These are phyloP conservation scores for Periphyllus acericola DNA, from an alignment of 2,888 invertebrate species.

Conservation along the genomic window DNA sequence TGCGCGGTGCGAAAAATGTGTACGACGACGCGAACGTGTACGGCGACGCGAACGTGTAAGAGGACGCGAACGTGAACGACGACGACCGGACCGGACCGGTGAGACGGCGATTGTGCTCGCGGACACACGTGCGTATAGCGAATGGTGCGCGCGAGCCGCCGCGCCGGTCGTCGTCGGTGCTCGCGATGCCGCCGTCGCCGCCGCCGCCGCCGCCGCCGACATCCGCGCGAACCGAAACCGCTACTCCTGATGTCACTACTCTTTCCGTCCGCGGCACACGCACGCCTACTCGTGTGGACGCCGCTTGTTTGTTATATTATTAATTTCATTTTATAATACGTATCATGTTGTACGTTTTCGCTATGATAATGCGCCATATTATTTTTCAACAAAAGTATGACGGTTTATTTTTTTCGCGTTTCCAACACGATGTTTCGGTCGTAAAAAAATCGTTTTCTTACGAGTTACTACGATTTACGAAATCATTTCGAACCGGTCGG, in stretches of 20 bases:
- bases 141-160: constrained; percentile 27
- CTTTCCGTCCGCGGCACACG: constrained; percentile 4
- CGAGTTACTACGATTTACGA: no score
- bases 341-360: no score
- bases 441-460: no score
- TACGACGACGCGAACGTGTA: not conserved
- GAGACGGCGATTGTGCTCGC: constrained; percentile 51
- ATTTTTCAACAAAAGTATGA: no score
- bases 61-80: not conserved
- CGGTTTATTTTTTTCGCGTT: no score
- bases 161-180: not conserved
- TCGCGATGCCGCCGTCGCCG: not conserved
- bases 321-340: no score
- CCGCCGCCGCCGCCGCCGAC: not conserved
- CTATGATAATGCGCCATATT: no score
- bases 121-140: constrained; percentile 56
- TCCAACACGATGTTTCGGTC: no score
- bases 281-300: constrained; percentile 14
- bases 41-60: constrained; percentile 1
- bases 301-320: not conserved
- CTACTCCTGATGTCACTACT: constrained; percentile 50
- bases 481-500: no score
- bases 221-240: constrained; percentile 37
- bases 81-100: not conserved
- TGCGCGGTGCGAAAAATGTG: not conserved